Percentiles rank a stretch among this genome's conserved stretches.
These are phyloP conservation scores for Sminthurides aquaticus DNA, from an alignment of 2,888 invertebrate genomes.

Conservation along the genomic window DNA sequence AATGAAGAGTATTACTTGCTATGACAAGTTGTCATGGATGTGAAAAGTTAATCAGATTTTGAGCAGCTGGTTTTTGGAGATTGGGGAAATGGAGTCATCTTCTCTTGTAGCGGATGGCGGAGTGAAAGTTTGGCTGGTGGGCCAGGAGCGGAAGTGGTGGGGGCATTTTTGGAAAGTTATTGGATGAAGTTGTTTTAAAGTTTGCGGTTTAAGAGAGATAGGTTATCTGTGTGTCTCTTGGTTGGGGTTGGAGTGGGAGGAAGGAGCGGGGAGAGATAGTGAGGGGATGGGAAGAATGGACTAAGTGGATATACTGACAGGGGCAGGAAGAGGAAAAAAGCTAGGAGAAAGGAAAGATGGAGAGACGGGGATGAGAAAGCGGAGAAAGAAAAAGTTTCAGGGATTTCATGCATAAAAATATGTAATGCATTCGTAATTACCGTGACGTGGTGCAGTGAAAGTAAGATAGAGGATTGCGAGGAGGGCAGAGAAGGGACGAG, in stretches of 20 bases:
- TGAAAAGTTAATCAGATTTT: conserved; percentile 9
- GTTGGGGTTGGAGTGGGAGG: background rate
- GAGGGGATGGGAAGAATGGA: background rate
- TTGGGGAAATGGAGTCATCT: background rate
- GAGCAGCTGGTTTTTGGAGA: background rate
- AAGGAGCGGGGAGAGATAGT: background rate
- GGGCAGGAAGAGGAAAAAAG: background rate
- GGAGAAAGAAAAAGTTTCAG: background rate
- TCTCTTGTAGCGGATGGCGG: too few relatives aligned
- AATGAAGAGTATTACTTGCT: conserved; percentile 1
- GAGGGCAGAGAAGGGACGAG: too few relatives aligned
- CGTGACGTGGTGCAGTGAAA: too few relatives aligned
- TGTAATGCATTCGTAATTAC: too few relatives aligned
- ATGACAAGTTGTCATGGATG: background rate
- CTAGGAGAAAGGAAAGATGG: background rate
- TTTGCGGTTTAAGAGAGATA: background rate
- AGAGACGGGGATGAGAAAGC: background rate
- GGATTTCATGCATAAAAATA: too few relatives aligned
- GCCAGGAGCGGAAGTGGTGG: background rate
- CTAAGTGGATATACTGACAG: background rate
- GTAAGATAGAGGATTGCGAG: too few relatives aligned
- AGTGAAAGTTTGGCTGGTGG: too few relatives aligned
- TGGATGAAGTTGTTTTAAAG: background rate
- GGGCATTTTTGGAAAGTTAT: background rate
- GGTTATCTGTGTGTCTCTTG: background rate